Percentiles rank a stretch among this genome's conserved stretches.
These are phyloP conservation scores for Oligia fasciuncula DNA, from an alignment of 2,888 invertebrate genomes.

Conservation along the genomic window DNA sequence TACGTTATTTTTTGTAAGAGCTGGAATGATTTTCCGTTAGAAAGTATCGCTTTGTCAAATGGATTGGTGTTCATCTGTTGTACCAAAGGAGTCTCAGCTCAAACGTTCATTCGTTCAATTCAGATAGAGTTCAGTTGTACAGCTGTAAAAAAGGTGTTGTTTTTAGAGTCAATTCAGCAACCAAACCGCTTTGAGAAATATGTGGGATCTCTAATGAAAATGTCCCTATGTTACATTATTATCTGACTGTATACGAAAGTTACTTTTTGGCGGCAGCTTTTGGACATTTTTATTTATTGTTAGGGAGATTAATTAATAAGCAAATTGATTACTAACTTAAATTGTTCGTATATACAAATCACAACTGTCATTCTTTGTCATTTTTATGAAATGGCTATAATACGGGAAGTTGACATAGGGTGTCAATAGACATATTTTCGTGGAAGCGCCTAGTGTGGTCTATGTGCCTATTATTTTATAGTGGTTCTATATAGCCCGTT, in stretches of 20 bases:
- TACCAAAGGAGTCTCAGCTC: slow-evolving; percentile 3
- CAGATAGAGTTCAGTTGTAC: background rate
- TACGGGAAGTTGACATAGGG: no score
- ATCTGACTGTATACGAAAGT: background rate
- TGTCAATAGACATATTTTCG: background rate
- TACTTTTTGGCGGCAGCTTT: background rate
- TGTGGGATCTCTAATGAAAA: slow-evolving; percentile 2
- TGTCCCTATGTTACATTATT: background rate
- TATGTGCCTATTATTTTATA: background rate
- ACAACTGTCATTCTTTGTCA: background rate
- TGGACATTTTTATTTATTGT: background rate
- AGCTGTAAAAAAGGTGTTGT: slow-evolving; percentile 6
- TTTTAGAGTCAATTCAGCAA: slow-evolving; percentile 15
- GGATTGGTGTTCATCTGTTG: background rate
- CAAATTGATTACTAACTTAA: background rate
- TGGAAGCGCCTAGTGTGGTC: no score
- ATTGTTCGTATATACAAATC: background rate
- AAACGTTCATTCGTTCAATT: slow-evolving; percentile 30
- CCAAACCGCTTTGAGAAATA: slow-evolving; percentile 31
- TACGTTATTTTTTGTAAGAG: background rate
- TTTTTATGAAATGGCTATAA: background rate
- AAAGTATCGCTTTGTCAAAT: background rate
- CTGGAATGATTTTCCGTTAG: background rate
- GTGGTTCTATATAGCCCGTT: no score
- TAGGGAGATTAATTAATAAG: background rate